phyloP scores from a whole-genome alignment of 2,888 invertebrate genomes.

The Trissoscelio sp. region DNA sequence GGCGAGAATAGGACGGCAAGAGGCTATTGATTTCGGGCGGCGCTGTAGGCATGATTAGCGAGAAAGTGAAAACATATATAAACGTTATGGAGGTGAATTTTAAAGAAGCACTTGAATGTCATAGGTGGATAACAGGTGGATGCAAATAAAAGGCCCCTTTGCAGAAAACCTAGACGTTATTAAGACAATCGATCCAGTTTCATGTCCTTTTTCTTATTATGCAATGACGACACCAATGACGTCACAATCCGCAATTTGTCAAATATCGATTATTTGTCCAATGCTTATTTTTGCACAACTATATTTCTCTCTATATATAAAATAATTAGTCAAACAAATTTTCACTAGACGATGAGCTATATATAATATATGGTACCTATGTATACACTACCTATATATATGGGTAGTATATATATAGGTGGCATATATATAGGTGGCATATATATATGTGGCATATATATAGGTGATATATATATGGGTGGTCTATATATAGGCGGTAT shows the following conservation, averaged over 20 bases:
- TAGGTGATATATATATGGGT: too few species aligned
- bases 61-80: constrained; percentile 64
- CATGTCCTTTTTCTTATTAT: neutral
- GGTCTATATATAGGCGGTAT: too few species aligned
- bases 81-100: constrained; percentile 52
- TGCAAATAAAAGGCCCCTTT: constrained; percentile 13
- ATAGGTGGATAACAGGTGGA: constrained; percentile 37
- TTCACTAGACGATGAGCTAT: too few species aligned
- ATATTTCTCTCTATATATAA: too few species aligned
- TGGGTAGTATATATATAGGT: too few species aligned
- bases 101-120: constrained; percentile 51
- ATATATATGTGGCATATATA: too few species aligned
- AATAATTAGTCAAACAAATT: too few species aligned
- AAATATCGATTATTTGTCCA: too few species aligned
- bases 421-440: too few species aligned
- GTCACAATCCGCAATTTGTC: constrained; percentile 32
- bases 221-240: constrained; percentile 15
- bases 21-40: constrained; percentile 61
- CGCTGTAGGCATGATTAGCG: constrained; percentile 45
- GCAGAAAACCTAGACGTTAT: neutral
- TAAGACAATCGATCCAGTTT: constrained; percentile 8
- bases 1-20: constrained; percentile 23
- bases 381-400: too few species aligned
- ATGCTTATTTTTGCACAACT: too few species aligned
- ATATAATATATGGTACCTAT: too few species aligned